These are phyloP conservation scores for Tenthredo distinguenda DNA, from an alignment of 2,888 invertebrate species.

Conservation along the genomic window DNA sequence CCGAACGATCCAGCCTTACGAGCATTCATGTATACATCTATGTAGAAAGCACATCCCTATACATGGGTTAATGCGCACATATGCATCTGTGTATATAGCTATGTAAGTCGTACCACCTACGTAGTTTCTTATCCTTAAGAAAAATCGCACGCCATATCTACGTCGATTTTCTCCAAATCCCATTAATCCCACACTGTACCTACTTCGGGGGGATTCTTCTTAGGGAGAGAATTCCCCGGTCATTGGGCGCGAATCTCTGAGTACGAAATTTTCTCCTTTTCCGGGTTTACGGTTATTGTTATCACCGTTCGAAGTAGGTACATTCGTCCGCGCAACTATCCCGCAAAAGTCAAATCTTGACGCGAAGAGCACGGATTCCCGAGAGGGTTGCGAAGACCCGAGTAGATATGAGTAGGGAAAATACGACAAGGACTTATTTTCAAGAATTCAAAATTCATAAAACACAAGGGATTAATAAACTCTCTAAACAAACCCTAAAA, in stretches of 20 bases:
- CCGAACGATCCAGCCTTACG: conserved; percentile 53
- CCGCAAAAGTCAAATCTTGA: conserved; percentile 29
- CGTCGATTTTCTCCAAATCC: conserved; percentile 59
- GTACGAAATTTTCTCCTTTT: conserved; percentile 35
- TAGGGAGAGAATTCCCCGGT: conserved; percentile 20
- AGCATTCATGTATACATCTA: neutral
- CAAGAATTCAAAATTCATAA: neutral
- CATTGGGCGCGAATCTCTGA: conserved; percentile 34
- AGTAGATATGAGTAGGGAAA: neutral
- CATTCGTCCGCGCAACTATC: conserved; percentile 27
- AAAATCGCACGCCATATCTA: conserved; percentile 55
- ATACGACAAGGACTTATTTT: neutral
- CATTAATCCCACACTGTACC: conserved; percentile 61
- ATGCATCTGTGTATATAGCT: neutral
- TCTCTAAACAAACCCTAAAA: neutral
- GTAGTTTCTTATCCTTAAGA: conserved; percentile 9
- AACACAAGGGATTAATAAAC: conserved; percentile 23
- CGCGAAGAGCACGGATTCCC: neutral
- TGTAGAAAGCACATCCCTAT: neutral
- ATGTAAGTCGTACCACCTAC: neutral
- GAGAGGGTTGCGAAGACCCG: neutral
- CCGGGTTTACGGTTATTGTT: conserved; percentile 43
- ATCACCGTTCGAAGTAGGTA: conserved; percentile 18
- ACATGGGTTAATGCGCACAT: neutral
- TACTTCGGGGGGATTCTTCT: conserved; percentile 48